Base-by-base conservation (phyloP, 2,113 vertebrate genomes). In the Mungos mungo region DNA sequence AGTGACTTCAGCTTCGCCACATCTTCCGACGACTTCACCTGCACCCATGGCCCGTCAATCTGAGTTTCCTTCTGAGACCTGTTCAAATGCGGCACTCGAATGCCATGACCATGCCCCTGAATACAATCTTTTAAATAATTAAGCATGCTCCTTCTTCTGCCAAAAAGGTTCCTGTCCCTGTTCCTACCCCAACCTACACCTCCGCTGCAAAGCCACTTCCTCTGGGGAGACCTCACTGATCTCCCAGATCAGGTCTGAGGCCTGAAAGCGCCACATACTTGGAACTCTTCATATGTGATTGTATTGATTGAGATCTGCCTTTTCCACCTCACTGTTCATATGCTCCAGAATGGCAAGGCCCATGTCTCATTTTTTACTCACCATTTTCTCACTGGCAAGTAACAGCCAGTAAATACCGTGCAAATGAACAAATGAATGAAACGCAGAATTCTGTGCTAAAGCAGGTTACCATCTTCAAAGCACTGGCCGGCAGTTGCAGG, bases 221-320 rank as follows among this genome's bases (percentile, higher is more conserved):
- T n/a, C 31, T 3, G 7, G 41, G 12, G 35, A 71, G 21, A 5
- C 38, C 87, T 93, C 82, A 14, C 35, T 45, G 18, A 38, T 35
- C 29, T 65, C 27, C 71, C 45, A 65, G 23, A 41, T 38, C 33
- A 84, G 11, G 33, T 33, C 23, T 18, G 21, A 47, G 33, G 38
- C 31, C 25, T 3, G 2, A 1, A 45, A 23, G 23, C 14, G 33
- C 7, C 33, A 35, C 0, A 14, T 14, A 19, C 7, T 16, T 25
- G 45, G 25, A 63, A 65, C 13, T 2, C 16, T 16, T 45, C 11
- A 0, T 8, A 7, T 4, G 7, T 11, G 41, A 72, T 13, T 86
- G 35, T 57, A 45, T 0, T 14, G 47, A 31, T 11, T 7, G 33
- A 1, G 0, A 50, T 21, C 54, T 35, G 41, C 19, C 35, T 76